Evolutionary conservation across 2,113 vertebrate genomes (phyloP).

Genomic region (Ivindomyrus marchei): DNA sequence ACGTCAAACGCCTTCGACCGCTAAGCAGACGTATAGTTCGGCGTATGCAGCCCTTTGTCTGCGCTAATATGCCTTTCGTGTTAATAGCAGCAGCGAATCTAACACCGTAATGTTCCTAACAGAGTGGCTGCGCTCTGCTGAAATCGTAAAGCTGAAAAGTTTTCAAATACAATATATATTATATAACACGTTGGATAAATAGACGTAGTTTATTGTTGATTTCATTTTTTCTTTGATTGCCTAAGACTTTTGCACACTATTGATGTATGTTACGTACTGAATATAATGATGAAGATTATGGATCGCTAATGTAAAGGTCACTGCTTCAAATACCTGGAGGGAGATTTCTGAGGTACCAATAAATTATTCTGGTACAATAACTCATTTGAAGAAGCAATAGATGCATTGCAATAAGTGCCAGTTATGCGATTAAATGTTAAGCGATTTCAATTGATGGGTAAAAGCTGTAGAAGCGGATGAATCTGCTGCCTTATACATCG

Average conservation of each 20-base stretch:
- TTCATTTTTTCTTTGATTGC: neutral
- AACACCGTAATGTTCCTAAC: too few relatives aligned
- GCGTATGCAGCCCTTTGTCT: too few relatives aligned
- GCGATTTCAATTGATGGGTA: neutral
- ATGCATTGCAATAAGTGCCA: neutral
- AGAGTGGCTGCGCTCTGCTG: too few relatives aligned
- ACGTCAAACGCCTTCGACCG: too few relatives aligned
- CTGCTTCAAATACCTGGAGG: neutral
- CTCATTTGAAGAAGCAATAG: neutral
- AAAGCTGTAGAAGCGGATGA: neutral
- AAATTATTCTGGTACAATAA: neutral
- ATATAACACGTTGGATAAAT: too few relatives aligned
- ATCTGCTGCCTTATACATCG: neutral
- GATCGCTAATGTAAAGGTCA: neutral
- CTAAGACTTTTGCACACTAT: neutral
- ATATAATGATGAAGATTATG: neutral
- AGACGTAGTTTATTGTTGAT: too few relatives aligned
- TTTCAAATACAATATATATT: too few relatives aligned
- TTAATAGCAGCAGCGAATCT: too few relatives aligned
- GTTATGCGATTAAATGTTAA: neutral
- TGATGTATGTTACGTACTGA: neutral
- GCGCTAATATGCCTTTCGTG: too few relatives aligned
- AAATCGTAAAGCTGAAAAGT: too few relatives aligned
- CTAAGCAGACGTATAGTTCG: too few relatives aligned
- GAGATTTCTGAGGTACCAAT: neutral